A percentile compares a stretch with the other conserved stretches of the same genome.
Evolutionary conservation across 92 coral and sea anemone species (phyloP).

Genomic region (Bergia puertoricense): DNA sequence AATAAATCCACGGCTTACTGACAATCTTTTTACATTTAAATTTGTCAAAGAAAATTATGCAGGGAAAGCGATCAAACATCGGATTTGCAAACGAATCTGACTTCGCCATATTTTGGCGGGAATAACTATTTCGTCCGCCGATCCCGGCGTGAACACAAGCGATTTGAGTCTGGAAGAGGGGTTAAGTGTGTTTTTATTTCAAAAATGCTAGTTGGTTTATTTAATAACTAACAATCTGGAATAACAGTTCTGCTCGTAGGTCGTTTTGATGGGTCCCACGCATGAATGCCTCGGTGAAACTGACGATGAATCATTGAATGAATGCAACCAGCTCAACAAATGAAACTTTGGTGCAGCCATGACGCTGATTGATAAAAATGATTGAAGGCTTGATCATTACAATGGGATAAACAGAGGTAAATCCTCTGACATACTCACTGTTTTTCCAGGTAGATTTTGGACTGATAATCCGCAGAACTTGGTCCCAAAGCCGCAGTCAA

Average conservation of each 20-base stretch:
- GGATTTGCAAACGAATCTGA: neutral
- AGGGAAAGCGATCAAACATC: too few species aligned
- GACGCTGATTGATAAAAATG: neutral
- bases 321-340: neutral
- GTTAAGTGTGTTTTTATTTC: neutral
- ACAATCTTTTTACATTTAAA: too few species aligned
- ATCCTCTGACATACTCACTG: conserved; percentile 66
- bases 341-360: neutral
- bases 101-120: conserved; percentile 29
- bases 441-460: conserved; percentile 75
- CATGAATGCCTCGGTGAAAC: neutral
- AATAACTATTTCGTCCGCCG: neutral
- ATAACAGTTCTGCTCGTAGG: neutral
- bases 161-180: neutral
- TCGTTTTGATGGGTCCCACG: neutral
- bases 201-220: neutral
- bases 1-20: too few species aligned
- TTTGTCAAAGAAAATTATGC: too few species aligned
- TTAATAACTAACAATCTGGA: neutral
- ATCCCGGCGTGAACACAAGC: neutral
- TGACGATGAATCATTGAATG: neutral
- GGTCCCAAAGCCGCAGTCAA: conserved; percentile 87
- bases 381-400: too few species aligned
- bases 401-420: neutral
- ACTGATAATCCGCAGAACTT: conserved; percentile 79